Conservation (phyloP, 1,140 invertebrate species). For the Daktulosphaira vitifoliae region DNA sequence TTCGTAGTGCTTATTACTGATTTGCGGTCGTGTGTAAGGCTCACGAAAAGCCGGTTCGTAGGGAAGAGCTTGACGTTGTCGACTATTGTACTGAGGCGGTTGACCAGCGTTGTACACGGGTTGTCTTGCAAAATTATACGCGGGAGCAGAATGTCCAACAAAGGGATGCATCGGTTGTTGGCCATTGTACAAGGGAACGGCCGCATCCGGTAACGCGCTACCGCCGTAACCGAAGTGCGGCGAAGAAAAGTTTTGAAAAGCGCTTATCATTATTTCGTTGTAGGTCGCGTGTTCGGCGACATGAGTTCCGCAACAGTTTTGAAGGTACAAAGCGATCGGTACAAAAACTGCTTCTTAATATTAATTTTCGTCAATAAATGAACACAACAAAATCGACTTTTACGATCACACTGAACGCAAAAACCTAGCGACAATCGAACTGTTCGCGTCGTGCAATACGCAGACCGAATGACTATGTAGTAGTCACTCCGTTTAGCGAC, state of each 20-base stretch:
- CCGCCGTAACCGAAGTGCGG: neutral
- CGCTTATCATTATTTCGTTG: neutral
- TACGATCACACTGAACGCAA: too few species aligned
- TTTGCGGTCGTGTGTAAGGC: neutral
- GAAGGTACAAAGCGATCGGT: neutral
- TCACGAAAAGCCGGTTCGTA: neutral
- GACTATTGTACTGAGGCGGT: neutral
- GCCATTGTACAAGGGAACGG: neutral
- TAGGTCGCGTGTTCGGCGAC: neutral
- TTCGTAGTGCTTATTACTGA: neutral
- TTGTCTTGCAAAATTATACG: neutral
- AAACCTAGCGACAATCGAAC: neutral
- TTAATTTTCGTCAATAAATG: neutral
- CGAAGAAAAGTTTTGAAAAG: conserved; percentile 16
- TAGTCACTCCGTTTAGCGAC: too few species aligned
- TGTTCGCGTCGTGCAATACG: neutral
- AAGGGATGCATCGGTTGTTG: neutral
- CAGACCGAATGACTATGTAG: too few species aligned
- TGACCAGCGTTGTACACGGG: neutral
- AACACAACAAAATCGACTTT: neutral
- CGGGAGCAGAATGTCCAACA: neutral
- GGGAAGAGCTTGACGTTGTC: neutral
- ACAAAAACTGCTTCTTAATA: too few species aligned
- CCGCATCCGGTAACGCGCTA: neutral
- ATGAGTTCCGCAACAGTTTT: neutral